Base-by-base conservation (phyloP, 1,140 invertebrate species). In the Zaprionus taronus region DNA sequence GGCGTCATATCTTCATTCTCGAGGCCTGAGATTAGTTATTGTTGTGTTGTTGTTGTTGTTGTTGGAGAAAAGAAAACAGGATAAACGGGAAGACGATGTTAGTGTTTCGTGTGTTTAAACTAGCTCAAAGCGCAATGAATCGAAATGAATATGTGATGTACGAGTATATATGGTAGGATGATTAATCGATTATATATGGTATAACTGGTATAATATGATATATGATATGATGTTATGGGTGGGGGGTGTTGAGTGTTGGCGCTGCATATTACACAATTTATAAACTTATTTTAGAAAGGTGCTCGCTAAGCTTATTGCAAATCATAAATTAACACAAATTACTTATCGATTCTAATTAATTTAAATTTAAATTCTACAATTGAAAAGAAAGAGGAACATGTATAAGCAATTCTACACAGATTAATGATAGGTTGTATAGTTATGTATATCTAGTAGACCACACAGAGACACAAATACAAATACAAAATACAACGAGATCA, bases 1-100 rank as follows among this genome's bases (percentile, higher is more conserved):
- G 92, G 92, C 24, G 92, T 93, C 85, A 92, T 91, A 69, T 93
- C 92, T 58, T 93, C 92, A 78, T 93, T 93, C 74, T 93, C 92
- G 44, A 93, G 85, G 72, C 92, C 92, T 93, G 79, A 41, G 24
- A 56, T 41, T 56, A 31, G 14, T 53, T 24, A 56, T 44, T 73
- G 51, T 80, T 69, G 11, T 47, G n/a, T 34, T 51, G 47, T 51
- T 58, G 41, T n/a, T 62, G 20, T 20, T 20, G 51, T 63, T 55
- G 34, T 80, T 55, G 22, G 53, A 81, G n/a, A 83, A 79, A 66
- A 77, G 63, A 72, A 71, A 71, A 65, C 41, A 53, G 68, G 61
- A 65, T 58, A 72, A 60, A 71, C 26, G 57, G 70, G 38, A 63
- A 77, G 41, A 72, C 56, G 71, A 84, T 89, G 83, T 83, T 87